Percentiles rank a stretch among this genome's conserved stretches.
Evolutionary conservation across 1,140 invertebrate species (phyloP).

Genomic region (Campodea augens): DNA sequence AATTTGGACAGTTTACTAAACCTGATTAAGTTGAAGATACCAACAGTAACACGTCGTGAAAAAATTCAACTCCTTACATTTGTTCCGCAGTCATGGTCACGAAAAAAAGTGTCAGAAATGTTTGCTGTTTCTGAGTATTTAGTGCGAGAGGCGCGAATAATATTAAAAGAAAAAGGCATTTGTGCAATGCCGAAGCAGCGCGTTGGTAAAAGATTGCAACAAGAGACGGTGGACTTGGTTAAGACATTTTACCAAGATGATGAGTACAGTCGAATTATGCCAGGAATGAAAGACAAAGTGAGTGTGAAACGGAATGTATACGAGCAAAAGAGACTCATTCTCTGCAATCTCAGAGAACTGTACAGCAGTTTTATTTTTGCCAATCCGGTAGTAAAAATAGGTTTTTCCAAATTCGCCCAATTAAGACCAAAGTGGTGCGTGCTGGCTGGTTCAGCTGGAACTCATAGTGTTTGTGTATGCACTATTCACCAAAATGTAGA

Average conservation of each 20-base stretch:
- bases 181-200: conserved; percentile 6
- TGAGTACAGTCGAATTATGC: conserved; percentile 14
- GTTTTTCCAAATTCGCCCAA: conserved; percentile 6
- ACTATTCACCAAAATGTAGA: conserved; percentile 1
- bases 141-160: too few species aligned
- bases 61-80: too few species aligned
- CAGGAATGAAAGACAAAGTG: conserved; percentile 15
- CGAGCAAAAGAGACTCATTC: conserved; percentile 15
- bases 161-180: background rate
- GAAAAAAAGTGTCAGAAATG: too few species aligned
- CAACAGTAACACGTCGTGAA: too few species aligned
- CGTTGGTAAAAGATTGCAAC: conserved; percentile 7
- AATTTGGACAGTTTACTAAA: too few species aligned
- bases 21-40: too few species aligned
- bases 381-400: conserved; percentile 11
- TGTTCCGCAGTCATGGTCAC: too few species aligned
- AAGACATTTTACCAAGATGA: conserved; percentile 16
- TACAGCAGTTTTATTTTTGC: conserved; percentile 12
- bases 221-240: conserved; percentile 7
- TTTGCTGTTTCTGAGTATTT: too few species aligned
- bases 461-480: conserved; percentile 3
- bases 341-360: conserved; percentile 15
- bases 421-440: conserved; percentile 4
- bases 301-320: conserved; percentile 11
- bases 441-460: background rate